A percentile compares a stretch with the other conserved stretches of the same genome.
Evolutionary conservation across 2,888 invertebrate species (phyloP).

Genomic region (Eupithecia abbreviata): DNA sequence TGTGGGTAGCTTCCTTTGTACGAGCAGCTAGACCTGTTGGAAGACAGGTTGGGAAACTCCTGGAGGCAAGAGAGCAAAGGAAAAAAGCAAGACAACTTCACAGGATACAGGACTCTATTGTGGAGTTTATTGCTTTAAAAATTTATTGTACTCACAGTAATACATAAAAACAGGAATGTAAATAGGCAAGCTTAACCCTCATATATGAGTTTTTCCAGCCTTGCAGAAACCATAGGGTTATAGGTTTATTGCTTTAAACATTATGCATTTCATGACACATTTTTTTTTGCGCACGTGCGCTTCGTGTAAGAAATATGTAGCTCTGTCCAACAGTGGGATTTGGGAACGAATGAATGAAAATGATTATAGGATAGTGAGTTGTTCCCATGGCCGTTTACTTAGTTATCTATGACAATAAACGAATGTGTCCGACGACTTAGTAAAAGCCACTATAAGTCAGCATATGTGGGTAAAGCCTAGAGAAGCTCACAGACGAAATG

Average conservation of each 20-base stretch:
- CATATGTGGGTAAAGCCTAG: background rate
- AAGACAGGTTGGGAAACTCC: slow-evolving; percentile 20
- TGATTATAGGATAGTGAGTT: background rate
- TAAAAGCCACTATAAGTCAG: background rate
- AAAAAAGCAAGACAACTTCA: background rate
- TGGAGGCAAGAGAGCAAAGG: background rate
- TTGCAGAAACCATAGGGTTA: no score
- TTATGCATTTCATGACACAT: no score
- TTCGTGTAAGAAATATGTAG: background rate
- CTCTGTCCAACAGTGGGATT: background rate
- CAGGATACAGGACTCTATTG: background rate
- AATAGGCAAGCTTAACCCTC: no score
- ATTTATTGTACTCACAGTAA: no score
- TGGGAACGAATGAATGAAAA: background rate
- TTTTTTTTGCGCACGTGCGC: no score
- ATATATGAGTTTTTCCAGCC: no score
- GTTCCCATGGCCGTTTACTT: background rate
- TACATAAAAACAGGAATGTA: no score
- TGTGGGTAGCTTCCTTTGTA: slow-evolving; percentile 22
- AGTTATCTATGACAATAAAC: background rate
- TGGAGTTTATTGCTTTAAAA: background rate
- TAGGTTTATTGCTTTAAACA: no score
- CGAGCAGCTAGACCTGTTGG: slow-evolving; percentile 11
- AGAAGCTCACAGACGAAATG: background rate
- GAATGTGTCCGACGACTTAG: background rate